A percentile compares a stretch with the other conserved stretches of the same genome.
phyloP scores from a whole-genome alignment of 1,140 invertebrate species.

The Pseudomyrmex pallidus region DNA sequence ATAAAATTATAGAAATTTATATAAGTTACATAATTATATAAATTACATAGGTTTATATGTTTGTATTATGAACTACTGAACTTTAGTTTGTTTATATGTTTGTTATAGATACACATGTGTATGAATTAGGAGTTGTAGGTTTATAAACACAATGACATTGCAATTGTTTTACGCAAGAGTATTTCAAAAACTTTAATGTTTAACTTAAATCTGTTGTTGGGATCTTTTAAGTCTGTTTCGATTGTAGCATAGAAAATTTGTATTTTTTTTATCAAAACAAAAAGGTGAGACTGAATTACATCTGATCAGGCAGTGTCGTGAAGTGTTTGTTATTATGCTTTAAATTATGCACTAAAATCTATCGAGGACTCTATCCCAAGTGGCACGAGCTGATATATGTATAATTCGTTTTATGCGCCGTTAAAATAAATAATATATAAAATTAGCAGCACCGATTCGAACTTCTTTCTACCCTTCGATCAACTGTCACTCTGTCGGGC shows the following conservation, averaged over 20 bases:
- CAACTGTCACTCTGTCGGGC: conserved; percentile 88
- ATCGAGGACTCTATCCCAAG: conserved; percentile 72
- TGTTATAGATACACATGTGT: conserved; percentile 62
- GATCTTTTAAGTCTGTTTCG: not conserved
- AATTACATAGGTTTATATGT: conserved; percentile 2
- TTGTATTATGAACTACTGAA: conserved; percentile 37
- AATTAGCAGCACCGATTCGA: conserved; percentile 85
- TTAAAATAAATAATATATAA: conserved; percentile 77
- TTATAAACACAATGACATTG: conserved; percentile 43
- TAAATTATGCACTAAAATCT: conserved; percentile 73
- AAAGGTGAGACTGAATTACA: conserved; percentile 53
- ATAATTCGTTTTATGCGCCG: conserved; percentile 72
- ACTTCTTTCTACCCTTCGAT: conserved; percentile 85
- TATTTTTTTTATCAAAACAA: conserved; percentile 38
- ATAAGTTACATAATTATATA: no score
- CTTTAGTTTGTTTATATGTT: conserved; percentile 58
- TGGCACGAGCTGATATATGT: conserved; percentile 72
- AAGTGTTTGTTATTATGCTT: conserved; percentile 73
- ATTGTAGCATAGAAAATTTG: conserved; percentile 42
- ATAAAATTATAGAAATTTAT: no score
- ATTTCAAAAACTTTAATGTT: conserved; percentile 58
- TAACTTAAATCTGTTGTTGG: conserved; percentile 14
- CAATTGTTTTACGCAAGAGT: conserved; percentile 21
- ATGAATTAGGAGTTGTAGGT: conserved; percentile 57
- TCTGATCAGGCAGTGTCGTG: conserved; percentile 72